Evolutionary conservation across 2,797 vertebrate species (phyloP).

Genomic region (Emydoidea blandingii): DNA sequence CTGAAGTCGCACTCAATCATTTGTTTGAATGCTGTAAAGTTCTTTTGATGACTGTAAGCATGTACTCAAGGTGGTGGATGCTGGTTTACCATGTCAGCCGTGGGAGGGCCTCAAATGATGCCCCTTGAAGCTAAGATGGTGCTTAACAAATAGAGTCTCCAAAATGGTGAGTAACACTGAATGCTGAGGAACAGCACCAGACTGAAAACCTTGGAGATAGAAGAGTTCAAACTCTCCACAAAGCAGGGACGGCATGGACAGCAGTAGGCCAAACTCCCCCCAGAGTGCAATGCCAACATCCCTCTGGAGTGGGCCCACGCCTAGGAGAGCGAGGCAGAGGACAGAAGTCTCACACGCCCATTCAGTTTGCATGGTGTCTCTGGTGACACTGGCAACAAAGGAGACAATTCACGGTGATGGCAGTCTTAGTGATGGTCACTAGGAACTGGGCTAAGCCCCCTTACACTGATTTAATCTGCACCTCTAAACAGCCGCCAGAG

Average conservation of each 20-base stretch:
- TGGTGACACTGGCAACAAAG: background rate
- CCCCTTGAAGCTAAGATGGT: background rate
- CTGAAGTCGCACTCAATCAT: slow-evolving; percentile 1
- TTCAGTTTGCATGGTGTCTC: background rate
- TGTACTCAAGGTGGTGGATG: background rate
- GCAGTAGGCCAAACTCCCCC: background rate
- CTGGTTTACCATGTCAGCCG: background rate
- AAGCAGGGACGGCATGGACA: background rate
- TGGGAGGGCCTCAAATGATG: background rate
- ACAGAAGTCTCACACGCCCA: background rate
- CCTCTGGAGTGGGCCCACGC: background rate
- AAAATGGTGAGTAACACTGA: background rate
- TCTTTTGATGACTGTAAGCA: background rate
- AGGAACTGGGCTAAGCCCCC: background rate
- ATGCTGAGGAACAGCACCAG: background rate
- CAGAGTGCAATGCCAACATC: accelerated
- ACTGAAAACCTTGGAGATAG: background rate
- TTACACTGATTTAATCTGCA: background rate
- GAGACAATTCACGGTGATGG: background rate
- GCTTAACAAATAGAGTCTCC: background rate
- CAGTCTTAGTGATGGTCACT: background rate
- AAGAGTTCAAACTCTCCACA: no score
- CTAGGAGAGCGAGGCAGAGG: background rate
- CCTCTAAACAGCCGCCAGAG: background rate
- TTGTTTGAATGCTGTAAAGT: background rate